Base-by-base conservation (phyloP, 2,113 vertebrate species). In the Triplophysa siluroides region DNA sequence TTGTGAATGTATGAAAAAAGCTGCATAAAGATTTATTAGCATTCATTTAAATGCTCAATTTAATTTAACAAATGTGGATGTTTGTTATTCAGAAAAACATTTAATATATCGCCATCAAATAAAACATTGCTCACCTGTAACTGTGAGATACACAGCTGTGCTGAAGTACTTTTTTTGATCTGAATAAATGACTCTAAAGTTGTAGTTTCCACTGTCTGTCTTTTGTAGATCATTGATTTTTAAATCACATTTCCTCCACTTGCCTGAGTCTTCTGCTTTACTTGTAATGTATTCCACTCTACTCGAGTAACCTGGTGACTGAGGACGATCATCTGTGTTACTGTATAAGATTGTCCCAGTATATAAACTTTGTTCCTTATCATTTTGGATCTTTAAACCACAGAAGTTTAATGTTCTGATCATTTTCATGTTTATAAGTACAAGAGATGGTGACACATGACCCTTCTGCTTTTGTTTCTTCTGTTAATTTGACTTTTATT, bases 401-500 rank as follows among this genome's bases (percentile, higher is more conserved):
- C 68, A 90, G 80, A 74, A 86, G 86, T 50, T 56, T 1, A 3
- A 69, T 7, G 4, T 1, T 12, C 3, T 18, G 5, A 0, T 0
- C 0, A 0, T 0, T 0, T 52, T 0, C 0, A 1, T 0, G 0
- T 2, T 5, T 0, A 2, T 0, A 0, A 0, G 0, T 4, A 26
- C 89, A 91, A 9, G 29, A 23, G 7, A 93, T 89, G 83, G 86
- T 85, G 65, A 85, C 8, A 66, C 90, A 92, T 33, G 89, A 91
- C 1, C 91, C 89, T 54, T 88, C 90, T 3, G 0, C 19, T 8
- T 45, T 81, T 2, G 16, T 81, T 60, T 80, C 1, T 23, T 26
- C 1, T 8, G 1, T 8, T n/a, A 29, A 4, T 0, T 0, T 0
- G 9, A 80, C 0, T 0, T 0, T 2, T 47, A 81, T 58, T 1